Percentiles rank a stretch among this genome's conserved stretches.
Evolutionary conservation across 2,888 invertebrate genomes (phyloP).

Genomic region (Bellardia pandia): DNA sequence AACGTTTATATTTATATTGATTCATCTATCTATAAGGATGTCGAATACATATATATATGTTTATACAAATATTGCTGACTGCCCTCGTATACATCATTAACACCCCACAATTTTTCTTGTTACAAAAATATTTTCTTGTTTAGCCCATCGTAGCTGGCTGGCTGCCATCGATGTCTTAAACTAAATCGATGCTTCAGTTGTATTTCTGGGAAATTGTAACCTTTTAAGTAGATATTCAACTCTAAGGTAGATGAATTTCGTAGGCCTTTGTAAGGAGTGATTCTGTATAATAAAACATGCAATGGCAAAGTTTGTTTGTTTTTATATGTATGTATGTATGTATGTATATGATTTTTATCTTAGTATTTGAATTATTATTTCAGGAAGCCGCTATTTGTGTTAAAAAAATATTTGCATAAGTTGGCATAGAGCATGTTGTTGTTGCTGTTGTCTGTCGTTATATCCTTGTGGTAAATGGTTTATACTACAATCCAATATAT

Average conservation of each 20-base stretch:
- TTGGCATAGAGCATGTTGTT: slow-evolving; percentile 43
- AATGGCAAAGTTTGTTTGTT: slow-evolving; percentile 23
- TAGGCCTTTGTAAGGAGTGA: slow-evolving; percentile 38
- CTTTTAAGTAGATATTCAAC: slow-evolving; percentile 53
- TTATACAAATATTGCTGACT: neutral
- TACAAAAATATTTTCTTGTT: slow-evolving; percentile 9
- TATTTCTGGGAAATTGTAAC: slow-evolving; percentile 56
- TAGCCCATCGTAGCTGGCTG: neutral
- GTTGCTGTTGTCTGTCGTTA: slow-evolving; percentile 32
- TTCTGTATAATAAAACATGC: slow-evolving; percentile 53
- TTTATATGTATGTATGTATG: slow-evolving; percentile 20
- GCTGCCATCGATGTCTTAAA: neutral
- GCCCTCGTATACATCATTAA: neutral
- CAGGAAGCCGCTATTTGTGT: slow-evolving; percentile 83
- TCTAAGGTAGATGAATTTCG: slow-evolving; percentile 29
- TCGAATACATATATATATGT: too few species aligned
- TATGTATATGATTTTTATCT: slow-evolving; percentile 81
- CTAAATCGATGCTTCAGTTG: slow-evolving; percentile 55
- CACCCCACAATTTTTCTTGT: neutral
- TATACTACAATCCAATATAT: neutral
- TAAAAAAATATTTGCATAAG: slow-evolving; percentile 78
- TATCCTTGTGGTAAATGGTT: slow-evolving; percentile 36
- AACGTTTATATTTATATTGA: too few species aligned
- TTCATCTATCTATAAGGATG: too few species aligned
- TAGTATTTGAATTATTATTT: slow-evolving; percentile 82